These are phyloP conservation scores for Trichonephila inaurata DNA, from an alignment of 1,140 invertebrate genomes.

Conservation along the genomic window DNA sequence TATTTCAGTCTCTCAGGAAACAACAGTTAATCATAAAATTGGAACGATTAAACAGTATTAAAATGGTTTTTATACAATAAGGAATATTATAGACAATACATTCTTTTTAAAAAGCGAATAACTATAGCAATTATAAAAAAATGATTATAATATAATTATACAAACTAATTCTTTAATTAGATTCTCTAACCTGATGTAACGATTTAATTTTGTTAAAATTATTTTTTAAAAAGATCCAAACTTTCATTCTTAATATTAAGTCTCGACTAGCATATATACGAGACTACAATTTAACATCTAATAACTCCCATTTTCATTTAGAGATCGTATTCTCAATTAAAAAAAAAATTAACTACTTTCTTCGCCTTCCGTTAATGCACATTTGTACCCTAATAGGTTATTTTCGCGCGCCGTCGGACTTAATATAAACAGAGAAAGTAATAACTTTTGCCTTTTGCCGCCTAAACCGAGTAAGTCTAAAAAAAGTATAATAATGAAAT, in stretches of 20 bases:
- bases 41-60: too few species aligned
- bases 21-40: too few species aligned
- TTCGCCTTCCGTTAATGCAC: background rate
- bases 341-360: background rate
- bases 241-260: background rate
- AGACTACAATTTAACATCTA: background rate
- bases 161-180: too few species aligned
- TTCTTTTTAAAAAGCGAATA: too few species aligned
- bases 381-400: constrained; percentile 27
- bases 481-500: constrained; percentile 44
- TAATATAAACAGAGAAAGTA: constrained; percentile 10
- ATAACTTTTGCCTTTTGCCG: constrained; percentile 30
- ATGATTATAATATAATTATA: too few species aligned
- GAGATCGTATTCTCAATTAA: background rate
- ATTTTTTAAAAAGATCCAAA: background rate
- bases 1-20: too few species aligned
- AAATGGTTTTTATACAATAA: too few species aligned
- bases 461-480: constrained; percentile 2
- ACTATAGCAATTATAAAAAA: too few species aligned
- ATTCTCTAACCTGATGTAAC: too few species aligned
- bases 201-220: too few species aligned
- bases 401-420: background rate
- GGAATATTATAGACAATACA: too few species aligned
- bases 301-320: background rate
- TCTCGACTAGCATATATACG: background rate